Conservation (phyloP, 2,888 invertebrate genomes). For the Diachrysia chrysitis region DNA sequence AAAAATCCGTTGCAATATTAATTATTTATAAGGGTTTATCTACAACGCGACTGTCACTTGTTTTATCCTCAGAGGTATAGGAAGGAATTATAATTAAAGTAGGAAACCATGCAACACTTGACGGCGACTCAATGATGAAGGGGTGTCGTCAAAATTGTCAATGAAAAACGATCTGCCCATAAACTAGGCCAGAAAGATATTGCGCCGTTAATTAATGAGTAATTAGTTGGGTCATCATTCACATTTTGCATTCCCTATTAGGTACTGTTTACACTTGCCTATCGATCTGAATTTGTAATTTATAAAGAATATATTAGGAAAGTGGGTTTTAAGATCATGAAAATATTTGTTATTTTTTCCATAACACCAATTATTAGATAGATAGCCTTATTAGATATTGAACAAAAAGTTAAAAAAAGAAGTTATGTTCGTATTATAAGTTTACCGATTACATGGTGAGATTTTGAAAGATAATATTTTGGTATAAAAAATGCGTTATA, state of each 20-base stretch:
- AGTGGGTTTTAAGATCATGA: neutral
- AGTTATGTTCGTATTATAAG: too few relatives aligned
- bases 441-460: too few relatives aligned
- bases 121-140: slow-evolving; percentile 43
- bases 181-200: slow-evolving; percentile 55
- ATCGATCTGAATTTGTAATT: neutral
- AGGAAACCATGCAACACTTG: slow-evolving; percentile 21
- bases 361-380: too few relatives aligned
- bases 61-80: neutral
- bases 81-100: slow-evolving; percentile 4
- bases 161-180: slow-evolving; percentile 54
- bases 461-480: too few relatives aligned
- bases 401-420: too few relatives aligned
- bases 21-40: too few relatives aligned
- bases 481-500: too few relatives aligned
- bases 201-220: slow-evolving; percentile 56
- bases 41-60: neutral
- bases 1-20: too few relatives aligned
- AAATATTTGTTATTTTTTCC: neutral
- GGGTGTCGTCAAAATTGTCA: slow-evolving; percentile 51
- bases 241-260: slow-evolving; percentile 32
- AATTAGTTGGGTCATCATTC: slow-evolving; percentile 51
- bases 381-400: too few relatives aligned
- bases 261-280: slow-evolving; percentile 28
- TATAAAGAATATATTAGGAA: neutral